phyloP scores from a whole-genome alignment of 2,888 invertebrate genomes.

The Epinotia ramella region DNA sequence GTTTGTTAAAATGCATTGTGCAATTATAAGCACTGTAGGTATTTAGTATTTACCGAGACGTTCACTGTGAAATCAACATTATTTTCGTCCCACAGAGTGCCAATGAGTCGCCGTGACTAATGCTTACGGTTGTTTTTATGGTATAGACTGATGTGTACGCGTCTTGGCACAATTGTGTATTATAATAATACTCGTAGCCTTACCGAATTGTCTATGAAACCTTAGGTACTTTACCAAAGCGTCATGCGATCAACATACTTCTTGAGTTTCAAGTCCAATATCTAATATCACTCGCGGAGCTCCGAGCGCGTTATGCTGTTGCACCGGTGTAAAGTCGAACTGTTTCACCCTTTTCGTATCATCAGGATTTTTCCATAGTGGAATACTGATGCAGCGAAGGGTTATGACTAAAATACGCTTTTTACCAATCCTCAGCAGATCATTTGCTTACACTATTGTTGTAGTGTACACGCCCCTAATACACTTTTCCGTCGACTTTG shows the following conservation, averaged over 20 bases:
- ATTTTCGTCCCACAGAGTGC: not conserved
- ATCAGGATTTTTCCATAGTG: not conserved
- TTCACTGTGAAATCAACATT: not conserved
- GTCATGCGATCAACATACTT: not conserved
- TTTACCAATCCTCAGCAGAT: no score
- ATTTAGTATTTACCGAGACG: no score
- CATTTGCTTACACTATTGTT: no score
- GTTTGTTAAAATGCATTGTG: not conserved
- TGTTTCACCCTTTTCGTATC: not conserved
- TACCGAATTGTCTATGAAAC: not conserved
- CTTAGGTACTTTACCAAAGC: not conserved
- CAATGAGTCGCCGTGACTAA: not conserved
- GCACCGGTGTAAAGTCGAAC: not conserved
- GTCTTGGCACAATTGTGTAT: not conserved
- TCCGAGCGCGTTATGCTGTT: not conserved
- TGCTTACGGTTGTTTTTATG: not conserved
- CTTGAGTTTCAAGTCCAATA: constrained; percentile 6
- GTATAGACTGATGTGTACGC: not conserved
- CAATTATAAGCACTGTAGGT: not conserved
- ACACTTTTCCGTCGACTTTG: no score
- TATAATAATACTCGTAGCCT: not conserved
- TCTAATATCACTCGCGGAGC: constrained; percentile 7
- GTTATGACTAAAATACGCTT: no score
- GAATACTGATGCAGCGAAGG: not conserved
- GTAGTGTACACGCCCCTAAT: no score